Percentiles rank a stretch among this genome's conserved stretches.
Conservation (phyloP, 2,113 vertebrate genomes). For the Ciconia boyciana region DNA sequence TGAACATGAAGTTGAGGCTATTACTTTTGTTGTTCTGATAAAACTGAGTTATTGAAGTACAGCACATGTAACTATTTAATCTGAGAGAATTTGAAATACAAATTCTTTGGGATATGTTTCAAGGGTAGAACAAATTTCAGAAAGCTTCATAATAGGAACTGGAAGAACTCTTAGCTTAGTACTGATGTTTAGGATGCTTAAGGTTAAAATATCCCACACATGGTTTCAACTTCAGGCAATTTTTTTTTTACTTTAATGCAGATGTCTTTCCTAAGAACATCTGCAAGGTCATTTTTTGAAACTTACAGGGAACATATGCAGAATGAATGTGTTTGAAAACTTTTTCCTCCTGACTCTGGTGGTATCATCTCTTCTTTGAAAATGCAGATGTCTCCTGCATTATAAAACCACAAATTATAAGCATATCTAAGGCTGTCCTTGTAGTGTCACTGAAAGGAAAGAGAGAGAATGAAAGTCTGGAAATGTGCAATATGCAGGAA, state of each 20-base stretch:
- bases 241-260: not conserved
- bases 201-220: not conserved
- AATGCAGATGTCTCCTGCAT: constrained; percentile 68
- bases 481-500: constrained; percentile 86
- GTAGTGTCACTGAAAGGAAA: constrained; percentile 75
- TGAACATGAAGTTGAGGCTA: not conserved
- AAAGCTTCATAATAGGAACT: not conserved
- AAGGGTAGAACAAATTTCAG: not conserved
- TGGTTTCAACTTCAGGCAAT: constrained; percentile 17
- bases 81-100: not conserved
- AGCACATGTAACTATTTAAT: not conserved
- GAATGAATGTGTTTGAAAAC: constrained; percentile 39
- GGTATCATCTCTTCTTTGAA: constrained; percentile 69
- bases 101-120: not conserved
- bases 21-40: constrained; percentile 2
- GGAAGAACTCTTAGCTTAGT: not conserved
- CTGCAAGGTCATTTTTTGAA: constrained; percentile 41
- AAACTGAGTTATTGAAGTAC: not conserved
- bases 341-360: constrained; percentile 36
- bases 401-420: constrained; percentile 77
- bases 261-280: constrained; percentile 5
- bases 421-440: constrained; percentile 79
- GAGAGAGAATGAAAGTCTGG: constrained; percentile 67
- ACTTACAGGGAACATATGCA: constrained; percentile 15
- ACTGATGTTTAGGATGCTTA: not conserved